Evolutionary conservation across 2,113 vertebrate genomes (phyloP).

Genomic region (Melozone crissalis): DNA sequence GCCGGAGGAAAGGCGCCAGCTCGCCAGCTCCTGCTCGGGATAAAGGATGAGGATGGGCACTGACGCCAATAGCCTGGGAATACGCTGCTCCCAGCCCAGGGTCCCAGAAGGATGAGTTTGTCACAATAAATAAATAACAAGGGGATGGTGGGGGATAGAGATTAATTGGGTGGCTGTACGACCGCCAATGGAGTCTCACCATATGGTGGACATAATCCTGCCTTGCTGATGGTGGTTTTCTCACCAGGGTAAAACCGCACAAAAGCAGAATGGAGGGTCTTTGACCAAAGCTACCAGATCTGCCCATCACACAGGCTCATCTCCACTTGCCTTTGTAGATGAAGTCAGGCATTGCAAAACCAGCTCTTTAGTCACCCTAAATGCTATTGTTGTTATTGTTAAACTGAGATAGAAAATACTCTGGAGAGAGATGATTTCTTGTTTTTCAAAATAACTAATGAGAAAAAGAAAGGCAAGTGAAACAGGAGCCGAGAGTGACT

Average conservation of each 20-base stretch:
- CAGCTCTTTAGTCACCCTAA: not conserved
- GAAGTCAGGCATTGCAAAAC: not conserved
- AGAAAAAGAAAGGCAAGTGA: not conserved
- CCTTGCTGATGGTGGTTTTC: conserved; percentile 18
- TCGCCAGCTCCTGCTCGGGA: not conserved
- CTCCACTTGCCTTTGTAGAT: not conserved
- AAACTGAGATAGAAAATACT: not conserved
- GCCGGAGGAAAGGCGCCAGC: not conserved
- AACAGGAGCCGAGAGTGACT: not conserved
- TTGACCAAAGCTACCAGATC: not conserved
- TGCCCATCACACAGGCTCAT: not conserved
- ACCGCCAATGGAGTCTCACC: conserved; percentile 44
- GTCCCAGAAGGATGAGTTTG: conserved; percentile 56
- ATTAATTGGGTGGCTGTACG: conserved; percentile 56
- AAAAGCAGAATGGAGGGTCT: not conserved
- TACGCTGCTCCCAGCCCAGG: not conserved
- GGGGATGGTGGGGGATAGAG: conserved; percentile 22
- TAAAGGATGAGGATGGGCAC: conserved; percentile 40
- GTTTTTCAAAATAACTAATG: not conserved
- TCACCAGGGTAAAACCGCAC: not conserved
- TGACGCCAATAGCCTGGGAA: not conserved
- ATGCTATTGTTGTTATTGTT: not conserved
- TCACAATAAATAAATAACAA: conserved; percentile 69
- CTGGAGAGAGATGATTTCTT: not conserved
- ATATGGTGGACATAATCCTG: conserved; percentile 63